A percentile compares a stretch with the other conserved stretches of the same genome.
Conservation (phyloP, 2,797 vertebrate species). For the Microchirus variegatus region DNA sequence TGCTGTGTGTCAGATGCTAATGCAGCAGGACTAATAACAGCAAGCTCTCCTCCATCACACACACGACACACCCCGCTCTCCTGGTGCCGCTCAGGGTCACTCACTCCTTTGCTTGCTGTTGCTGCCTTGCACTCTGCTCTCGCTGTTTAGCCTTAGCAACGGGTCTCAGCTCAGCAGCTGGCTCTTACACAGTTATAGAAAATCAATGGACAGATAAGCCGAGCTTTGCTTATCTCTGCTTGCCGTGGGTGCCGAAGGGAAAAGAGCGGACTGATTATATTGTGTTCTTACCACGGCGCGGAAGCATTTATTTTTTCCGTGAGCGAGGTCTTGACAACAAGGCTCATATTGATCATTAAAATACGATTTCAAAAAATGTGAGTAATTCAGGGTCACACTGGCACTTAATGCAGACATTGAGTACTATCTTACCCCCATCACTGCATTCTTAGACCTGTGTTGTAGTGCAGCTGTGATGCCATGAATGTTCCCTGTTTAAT, state of each 20-base stretch:
- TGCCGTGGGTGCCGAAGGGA: constrained; percentile 18
- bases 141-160: constrained; percentile 12
- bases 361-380: neutral
- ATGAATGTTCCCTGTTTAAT: too few relatives aligned
- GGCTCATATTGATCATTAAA: constrained; percentile 20
- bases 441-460: too few relatives aligned
- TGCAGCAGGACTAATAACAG: constrained; percentile 53
- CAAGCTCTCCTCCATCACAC: constrained; percentile 21
- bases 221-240: constrained; percentile 17
- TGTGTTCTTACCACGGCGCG: constrained; percentile 19
- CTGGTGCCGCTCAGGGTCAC: constrained; percentile 32
- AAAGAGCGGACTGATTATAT: constrained; percentile 18
- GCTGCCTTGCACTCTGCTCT: constrained; percentile 30
- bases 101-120: constrained; percentile 13
- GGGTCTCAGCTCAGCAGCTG: constrained; percentile 38
- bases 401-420: constrained; percentile 10
- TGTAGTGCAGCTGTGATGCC: constrained; percentile 11
- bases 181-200: constrained; percentile 34
- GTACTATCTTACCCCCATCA: neutral
- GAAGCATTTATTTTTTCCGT: constrained; percentile 42
- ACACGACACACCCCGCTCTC: neutral
- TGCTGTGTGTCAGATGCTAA: constrained; percentile 52
- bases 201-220: constrained; percentile 35
- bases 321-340: neutral
- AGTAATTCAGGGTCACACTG: constrained; percentile 10